phyloP scores from a whole-genome alignment of 2,113 vertebrate genomes.

The Phylloscopus whistleri region DNA sequence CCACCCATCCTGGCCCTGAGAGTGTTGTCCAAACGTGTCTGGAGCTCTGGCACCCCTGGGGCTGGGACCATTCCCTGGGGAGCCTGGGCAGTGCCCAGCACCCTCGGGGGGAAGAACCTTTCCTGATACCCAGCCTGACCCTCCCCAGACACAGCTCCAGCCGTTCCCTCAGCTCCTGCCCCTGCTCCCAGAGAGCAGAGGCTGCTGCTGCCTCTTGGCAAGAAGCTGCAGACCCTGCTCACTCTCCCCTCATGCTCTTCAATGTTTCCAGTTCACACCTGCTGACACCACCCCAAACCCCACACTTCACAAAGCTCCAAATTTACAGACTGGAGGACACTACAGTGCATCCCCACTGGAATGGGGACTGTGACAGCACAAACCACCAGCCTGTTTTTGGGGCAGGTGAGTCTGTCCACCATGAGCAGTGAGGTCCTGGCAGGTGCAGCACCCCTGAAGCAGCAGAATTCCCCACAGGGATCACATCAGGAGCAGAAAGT shows the following conservation, averaged over 20 bases:
- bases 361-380: no score
- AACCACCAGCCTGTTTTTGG: background rate
- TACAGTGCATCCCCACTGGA: no score
- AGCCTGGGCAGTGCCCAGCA: no score
- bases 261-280: background rate
- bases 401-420: background rate
- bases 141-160: background rate
- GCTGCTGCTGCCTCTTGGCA: background rate
- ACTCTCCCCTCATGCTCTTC: background rate
- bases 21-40: no score
- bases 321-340: background rate
- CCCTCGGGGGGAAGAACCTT: background rate
- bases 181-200: background rate
- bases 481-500: rapidly evolving
- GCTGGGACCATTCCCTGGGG: no score
- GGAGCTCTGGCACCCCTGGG: no score
- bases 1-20: no score
- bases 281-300: background rate
- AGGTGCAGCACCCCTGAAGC: background rate
- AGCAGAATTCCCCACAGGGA: background rate
- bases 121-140: rapidly evolving
- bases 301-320: rapidly evolving
- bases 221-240: background rate
- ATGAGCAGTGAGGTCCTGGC: rapidly evolving
- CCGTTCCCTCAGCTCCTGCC: rapidly evolving